A percentile compares a stretch with the other conserved stretches of the same genome.
Conservation (phyloP, 2,888 invertebrate species). For the Rotaria socialis region DNA sequence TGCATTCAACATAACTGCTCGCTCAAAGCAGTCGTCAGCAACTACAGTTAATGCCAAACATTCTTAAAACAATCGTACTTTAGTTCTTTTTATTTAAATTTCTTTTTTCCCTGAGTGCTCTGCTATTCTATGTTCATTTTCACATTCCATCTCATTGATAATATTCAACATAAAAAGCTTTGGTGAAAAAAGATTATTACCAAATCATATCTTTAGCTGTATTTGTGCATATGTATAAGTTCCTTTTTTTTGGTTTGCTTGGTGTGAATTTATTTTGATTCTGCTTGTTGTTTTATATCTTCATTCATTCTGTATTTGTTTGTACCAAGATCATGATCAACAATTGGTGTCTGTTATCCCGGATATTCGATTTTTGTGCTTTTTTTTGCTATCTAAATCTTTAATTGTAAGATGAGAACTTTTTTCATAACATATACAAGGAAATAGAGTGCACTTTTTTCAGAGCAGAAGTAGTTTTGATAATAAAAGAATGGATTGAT, state of each 20-base stretch:
- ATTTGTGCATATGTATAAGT: too few species aligned
- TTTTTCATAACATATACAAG: too few species aligned
- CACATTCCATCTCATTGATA: too few species aligned
- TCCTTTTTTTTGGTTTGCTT: too few species aligned
- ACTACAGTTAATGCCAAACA: not conserved
- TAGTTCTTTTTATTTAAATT: not conserved
- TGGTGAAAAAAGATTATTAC: not conserved
- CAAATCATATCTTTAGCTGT: too few species aligned
- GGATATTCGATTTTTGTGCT: not conserved
- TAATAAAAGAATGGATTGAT: not conserved
- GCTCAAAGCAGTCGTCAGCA: not conserved
- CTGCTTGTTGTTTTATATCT: not conserved
- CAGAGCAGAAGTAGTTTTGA: not conserved
- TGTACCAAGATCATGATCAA: not conserved
- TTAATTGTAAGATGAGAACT: not conserved
- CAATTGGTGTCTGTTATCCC: not conserved
- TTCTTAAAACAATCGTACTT: not conserved
- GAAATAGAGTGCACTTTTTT: too few species aligned
- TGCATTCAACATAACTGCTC: conserved; percentile 37
- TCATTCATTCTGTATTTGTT: not conserved
- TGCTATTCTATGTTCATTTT: not conserved
- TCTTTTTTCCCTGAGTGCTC: not conserved
- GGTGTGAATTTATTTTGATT: too few species aligned
- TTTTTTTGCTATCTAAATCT: not conserved
- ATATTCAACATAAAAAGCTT: too few species aligned